Evolutionary conservation across 2,797 vertebrate genomes (phyloP).

Genomic region (Lithobates sylvaticus): DNA sequence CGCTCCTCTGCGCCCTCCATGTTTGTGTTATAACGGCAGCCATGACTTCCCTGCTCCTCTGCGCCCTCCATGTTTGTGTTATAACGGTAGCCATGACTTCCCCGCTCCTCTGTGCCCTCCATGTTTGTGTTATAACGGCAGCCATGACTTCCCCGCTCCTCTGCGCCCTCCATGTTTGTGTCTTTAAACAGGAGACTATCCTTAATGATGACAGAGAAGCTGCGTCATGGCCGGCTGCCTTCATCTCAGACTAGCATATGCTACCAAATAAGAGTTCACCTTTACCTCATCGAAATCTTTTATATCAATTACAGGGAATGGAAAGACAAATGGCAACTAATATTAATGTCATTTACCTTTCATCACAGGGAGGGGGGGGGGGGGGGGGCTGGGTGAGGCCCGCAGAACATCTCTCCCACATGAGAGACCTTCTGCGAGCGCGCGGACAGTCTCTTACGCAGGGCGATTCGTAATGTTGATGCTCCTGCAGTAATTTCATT

Average conservation of each 20-base stretch:
- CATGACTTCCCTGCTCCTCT: slow-evolving; percentile 1
- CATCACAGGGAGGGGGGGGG: neutral
- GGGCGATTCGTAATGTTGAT: slow-evolving; percentile 23
- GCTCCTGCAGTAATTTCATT: slow-evolving; percentile 57
- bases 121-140: neutral
- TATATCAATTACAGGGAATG: slow-evolving; percentile 54
- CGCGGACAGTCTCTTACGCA: slow-evolving; percentile 6
- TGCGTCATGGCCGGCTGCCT: slow-evolving; percentile 51
- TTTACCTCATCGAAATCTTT: slow-evolving; percentile 49
- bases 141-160: neutral
- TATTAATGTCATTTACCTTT: slow-evolving; percentile 48
- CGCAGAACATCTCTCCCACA: slow-evolving; percentile 25
- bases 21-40: slow-evolving; percentile 1
- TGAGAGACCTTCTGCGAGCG: slow-evolving; percentile 19
- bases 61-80: slow-evolving; percentile 6
- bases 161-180: slow-evolving; percentile 8
- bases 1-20: neutral
- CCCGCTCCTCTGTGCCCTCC: neutral
- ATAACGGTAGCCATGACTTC: slow-evolving; percentile 8
- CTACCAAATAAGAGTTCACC: slow-evolving; percentile 55
- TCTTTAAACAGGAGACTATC: slow-evolving; percentile 33
- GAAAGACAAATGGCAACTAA: slow-evolving; percentile 43
- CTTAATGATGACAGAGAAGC: slow-evolving; percentile 57
- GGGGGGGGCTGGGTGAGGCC: neutral
- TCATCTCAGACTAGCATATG: slow-evolving; percentile 55